Percentiles rank a stretch among this genome's conserved stretches.
Evolutionary conservation across 2,888 invertebrate species (phyloP).

Genomic region (Loripinus fragilis): DNA sequence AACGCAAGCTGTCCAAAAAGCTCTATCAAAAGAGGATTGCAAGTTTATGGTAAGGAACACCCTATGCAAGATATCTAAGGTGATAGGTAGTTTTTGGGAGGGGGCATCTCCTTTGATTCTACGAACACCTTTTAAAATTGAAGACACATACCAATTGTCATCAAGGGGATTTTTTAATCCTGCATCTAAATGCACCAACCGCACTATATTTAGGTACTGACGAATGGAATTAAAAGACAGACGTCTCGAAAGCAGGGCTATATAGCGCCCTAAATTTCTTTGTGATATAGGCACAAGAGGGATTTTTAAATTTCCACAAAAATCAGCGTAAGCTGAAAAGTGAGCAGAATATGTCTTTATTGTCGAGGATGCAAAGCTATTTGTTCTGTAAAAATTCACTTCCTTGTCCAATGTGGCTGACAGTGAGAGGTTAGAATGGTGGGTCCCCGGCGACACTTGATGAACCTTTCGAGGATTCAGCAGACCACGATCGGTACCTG

Average conservation of each 20-base stretch:
- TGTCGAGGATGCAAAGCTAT: background rate
- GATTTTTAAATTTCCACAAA: background rate
- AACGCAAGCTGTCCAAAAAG: too few relatives aligned
- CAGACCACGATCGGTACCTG: background rate
- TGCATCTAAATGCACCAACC: conserved; percentile 9
- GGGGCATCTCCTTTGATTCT: background rate
- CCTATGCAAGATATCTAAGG: too few relatives aligned
- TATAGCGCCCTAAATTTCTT: conserved; percentile 1
- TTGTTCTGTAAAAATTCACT: too few relatives aligned
- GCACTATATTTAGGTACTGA: conserved; percentile 1
- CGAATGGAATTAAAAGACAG: conserved; percentile 19
- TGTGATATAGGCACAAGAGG: background rate
- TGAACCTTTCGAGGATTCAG: background rate
- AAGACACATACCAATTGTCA: too few relatives aligned
- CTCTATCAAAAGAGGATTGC: too few relatives aligned
- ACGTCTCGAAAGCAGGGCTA: conserved; percentile 1
- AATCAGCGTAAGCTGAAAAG: background rate
- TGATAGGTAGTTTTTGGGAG: too few relatives aligned
- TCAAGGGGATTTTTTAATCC: too few relatives aligned
- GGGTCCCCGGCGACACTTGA: background rate
- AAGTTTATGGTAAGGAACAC: too few relatives aligned
- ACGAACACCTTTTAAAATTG: too few relatives aligned
- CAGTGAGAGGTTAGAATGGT: too few relatives aligned
- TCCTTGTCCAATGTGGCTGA: background rate
- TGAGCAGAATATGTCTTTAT: background rate